Evolutionary conservation across 1,140 invertebrate genomes (phyloP), one percentile per base, ranked within the genome.

Genomic region (Dendrolimus kikuchii): DNA sequence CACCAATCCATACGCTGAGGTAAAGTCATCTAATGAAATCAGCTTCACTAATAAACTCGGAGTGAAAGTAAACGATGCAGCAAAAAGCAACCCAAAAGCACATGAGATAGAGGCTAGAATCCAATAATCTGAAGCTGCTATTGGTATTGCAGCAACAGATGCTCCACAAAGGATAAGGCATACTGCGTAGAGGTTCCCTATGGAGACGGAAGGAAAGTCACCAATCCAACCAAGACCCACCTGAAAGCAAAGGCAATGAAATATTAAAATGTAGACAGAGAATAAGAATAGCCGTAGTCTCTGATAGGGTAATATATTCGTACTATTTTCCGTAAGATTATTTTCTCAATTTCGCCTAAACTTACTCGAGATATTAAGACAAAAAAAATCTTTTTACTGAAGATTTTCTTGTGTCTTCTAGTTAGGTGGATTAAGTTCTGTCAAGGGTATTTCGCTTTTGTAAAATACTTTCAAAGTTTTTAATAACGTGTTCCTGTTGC

Each of bases 201-300:
- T 91, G 68, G 94, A 94, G 68, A 95, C 92, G 91, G 93, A 95
- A 1, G 93, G 87, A 68, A 93, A 92, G 83, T 98, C 97, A 6
- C 96, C 96, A 7, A 96, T 90, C 89, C 95, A 97, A 5, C 97
- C 97, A 9, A 97, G 89, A n/a, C 91, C 88, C 38, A 98, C 89
- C 93, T 96, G 86, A 23, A 80, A 64, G 97, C 95, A 63, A 45
- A n/a, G 95, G 94, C 6, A 98, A 81, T 10, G 97, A 85, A 43
- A 95, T 5, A n/a, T n/a, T 45, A n/a, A n/a, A n/a, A 45, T 45
- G 43, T 45, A 9, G n/a, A 45, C 43, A 7, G n/a, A n/a, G 5
- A 45, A 45, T 8, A 2, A 5, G 23, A 6, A 45, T 45, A 45
- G 5, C n/a, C 23, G 43, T 23, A 23, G 23, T 23, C 23, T 3